These are phyloP conservation scores for Panulirus ornatus DNA, from an alignment of 1,140 invertebrate genomes.

Conservation along the genomic window DNA sequence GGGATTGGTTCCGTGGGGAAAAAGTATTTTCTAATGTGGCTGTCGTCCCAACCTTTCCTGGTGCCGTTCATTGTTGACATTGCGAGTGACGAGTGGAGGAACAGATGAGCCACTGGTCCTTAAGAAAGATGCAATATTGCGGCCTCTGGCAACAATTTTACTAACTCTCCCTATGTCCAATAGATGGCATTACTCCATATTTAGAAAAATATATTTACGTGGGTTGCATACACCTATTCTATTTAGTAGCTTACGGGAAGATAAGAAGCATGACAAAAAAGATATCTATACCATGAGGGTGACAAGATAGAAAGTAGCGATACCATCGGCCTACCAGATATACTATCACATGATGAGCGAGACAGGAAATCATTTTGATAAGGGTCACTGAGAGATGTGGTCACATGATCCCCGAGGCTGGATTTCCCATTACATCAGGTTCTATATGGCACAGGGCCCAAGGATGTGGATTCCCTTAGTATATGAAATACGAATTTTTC, in stretches of 20 bases:
- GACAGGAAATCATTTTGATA: too few species aligned
- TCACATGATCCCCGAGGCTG: too few species aligned
- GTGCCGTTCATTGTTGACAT: not conserved
- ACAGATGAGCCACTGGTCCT: too few species aligned
- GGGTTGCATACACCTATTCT: not conserved
- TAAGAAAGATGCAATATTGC: not conserved
- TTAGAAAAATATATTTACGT: not conserved
- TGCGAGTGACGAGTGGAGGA: not conserved
- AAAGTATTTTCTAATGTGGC: conserved; percentile 39
- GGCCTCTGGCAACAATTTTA: not conserved
- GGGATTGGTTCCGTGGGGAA: conserved; percentile 44
- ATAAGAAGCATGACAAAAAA: too few species aligned
- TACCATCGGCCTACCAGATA: too few species aligned
- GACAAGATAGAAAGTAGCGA: too few species aligned
- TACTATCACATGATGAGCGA: too few species aligned
- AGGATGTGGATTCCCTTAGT: not conserved
- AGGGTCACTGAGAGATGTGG: too few species aligned
- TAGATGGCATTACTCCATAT: not conserved
- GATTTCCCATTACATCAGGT: too few species aligned
- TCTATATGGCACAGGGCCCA: too few species aligned
- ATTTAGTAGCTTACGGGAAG: too few species aligned
- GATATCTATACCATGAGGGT: too few species aligned
- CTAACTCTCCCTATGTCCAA: not conserved
- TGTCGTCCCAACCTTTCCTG: conserved; percentile 14
- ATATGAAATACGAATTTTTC: not conserved